A percentile compares a stretch with the other conserved stretches of the same genome.
These are phyloP conservation scores for Holacanthella duospinosa DNA, from an alignment of 2,888 invertebrate species.

Conservation along the genomic window DNA sequence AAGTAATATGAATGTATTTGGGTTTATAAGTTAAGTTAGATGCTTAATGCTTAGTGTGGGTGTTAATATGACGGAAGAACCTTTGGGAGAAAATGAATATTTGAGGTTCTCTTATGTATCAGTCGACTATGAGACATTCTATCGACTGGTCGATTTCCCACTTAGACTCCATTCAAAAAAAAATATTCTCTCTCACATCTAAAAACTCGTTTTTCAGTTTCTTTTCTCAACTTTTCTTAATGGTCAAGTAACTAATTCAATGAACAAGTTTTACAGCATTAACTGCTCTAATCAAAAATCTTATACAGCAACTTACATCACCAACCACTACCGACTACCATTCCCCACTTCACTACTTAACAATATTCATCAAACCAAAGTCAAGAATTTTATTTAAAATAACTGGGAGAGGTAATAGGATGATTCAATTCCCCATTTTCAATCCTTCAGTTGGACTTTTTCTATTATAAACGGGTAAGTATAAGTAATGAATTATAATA, in stretches of 20 bases:
- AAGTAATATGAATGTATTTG: background rate
- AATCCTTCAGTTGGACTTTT: too few species aligned
- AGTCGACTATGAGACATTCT: background rate
- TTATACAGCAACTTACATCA: background rate
- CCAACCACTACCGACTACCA: background rate
- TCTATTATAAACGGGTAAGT: too few species aligned
- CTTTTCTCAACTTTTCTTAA: background rate
- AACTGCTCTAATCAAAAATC: background rate
- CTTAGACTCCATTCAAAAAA: background rate
- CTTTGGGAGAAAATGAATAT: background rate
- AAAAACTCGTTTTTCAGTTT: background rate
- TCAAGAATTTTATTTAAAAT: background rate
- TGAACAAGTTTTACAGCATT: background rate
- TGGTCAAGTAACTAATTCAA: background rate
- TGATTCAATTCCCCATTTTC: too few species aligned
- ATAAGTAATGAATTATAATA: too few species aligned
- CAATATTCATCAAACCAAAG: too few species aligned
- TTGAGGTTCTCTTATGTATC: background rate
- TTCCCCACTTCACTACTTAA: too few species aligned
- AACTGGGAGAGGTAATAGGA: background rate
- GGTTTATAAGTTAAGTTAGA: too few species aligned
- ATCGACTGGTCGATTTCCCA: background rate
- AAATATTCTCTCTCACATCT: background rate
- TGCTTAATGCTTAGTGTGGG: too few species aligned
- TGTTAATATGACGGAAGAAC: background rate